These are phyloP conservation scores for Aegotheles bennettii DNA, from an alignment of 2,113 vertebrate genomes.

Conservation along the genomic window DNA sequence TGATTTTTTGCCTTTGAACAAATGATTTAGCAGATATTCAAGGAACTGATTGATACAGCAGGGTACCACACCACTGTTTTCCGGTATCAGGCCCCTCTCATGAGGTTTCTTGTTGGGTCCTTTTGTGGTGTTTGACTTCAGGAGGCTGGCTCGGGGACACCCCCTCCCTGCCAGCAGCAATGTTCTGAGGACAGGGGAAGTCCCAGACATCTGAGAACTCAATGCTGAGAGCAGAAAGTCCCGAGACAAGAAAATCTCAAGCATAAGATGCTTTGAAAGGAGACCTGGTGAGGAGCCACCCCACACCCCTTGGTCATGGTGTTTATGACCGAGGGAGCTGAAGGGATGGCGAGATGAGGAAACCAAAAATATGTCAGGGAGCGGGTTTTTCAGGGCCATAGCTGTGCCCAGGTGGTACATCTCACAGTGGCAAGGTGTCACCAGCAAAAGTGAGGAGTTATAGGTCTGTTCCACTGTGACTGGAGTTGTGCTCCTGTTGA, in stretches of 20 bases:
- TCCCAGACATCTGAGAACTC: neutral
- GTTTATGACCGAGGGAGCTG: neutral
- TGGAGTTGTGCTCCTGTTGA: fast-evolving
- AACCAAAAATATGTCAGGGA: neutral
- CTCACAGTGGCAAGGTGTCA: neutral
- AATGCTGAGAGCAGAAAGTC: neutral
- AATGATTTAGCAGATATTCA: neutral
- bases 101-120: fast-evolving
- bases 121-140: neutral
- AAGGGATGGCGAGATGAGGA: fast-evolving
- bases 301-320: fast-evolving
- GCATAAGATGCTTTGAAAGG: neutral
- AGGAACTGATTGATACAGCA: neutral
- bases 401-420: neutral
- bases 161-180: neutral
- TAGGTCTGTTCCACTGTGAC: fast-evolving
- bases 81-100: neutral
- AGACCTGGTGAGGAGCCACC: neutral
- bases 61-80: neutral
- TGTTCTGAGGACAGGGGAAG: neutral
- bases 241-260: neutral
- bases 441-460: neutral
- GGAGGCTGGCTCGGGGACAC: neutral
- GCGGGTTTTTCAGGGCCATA: neutral
- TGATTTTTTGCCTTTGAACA: neutral